Base-by-base conservation (phyloP, 2,797 vertebrate genomes). In the Trichosurus vulpecula region DNA sequence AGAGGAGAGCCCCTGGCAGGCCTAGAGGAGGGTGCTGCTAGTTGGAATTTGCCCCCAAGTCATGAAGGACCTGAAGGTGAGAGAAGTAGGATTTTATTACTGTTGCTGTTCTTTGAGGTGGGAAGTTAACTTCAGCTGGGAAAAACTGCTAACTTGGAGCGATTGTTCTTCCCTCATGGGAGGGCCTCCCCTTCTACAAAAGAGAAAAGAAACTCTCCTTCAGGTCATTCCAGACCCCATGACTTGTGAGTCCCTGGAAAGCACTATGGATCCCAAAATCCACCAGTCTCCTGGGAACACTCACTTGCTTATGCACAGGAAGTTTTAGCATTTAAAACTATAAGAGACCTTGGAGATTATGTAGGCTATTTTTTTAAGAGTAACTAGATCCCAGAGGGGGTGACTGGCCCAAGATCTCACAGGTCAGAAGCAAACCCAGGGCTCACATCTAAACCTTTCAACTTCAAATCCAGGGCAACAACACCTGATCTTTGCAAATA, bases 81-180 rank as follows among this genome's bases (percentile, higher is more conserved):
- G 66, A 81, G 66, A 81, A 81, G 66, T 41, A 92, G 41, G 0
- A 92, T 47, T 95, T 97, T 90, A 31, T 30, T 90, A 27, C 14
- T 41, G 19, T 41, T 53, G 5, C n/a, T 52, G 47, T 52, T 52
- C 89, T 52, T 90, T 90, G 30, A 93, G 94, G 94, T 92, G 97
- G 9, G 29, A 97, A 93, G 93, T 90, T 96, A 92, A 58, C 52
- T 94, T 91, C 66, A 90, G 90, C 92, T 87, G 94, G 94, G 96
- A 97, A 95, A 93, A 41, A 22, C 2, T 53, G n/a, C 1, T 92
- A 52, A 95, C 91, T 91, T 87, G 91, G 90, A 10, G 10, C 93
- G 92, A 97, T 96, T 47, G n/a, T 14, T 54, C 52, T 96, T 91
- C 53, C 52, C 27, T 92, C 96, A 95, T 74, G 16, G 91, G 13